Percentiles rank a stretch among this genome's conserved stretches.
Evolutionary conservation across 2,888 invertebrate genomes (phyloP).

Genomic region (Melipona beecheii): DNA sequence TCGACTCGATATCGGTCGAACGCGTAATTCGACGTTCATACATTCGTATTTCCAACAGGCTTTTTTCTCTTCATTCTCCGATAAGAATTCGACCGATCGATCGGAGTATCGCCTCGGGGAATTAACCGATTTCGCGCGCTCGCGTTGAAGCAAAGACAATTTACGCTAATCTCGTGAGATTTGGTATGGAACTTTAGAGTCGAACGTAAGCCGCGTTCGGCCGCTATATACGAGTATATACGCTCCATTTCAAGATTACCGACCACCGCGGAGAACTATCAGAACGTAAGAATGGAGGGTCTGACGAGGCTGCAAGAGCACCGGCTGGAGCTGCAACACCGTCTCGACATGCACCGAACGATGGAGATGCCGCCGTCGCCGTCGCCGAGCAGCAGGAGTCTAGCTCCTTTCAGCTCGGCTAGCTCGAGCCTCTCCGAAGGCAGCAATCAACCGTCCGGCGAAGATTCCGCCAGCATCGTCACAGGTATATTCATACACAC

Average conservation of each 20-base stretch:
- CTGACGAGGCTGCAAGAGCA: conserved; percentile 83
- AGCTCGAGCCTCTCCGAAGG: conserved; percentile 94
- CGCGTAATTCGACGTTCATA: neutral
- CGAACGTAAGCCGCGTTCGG: conserved; percentile 35
- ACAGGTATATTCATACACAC: conserved; percentile 88
- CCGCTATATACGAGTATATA: conserved; percentile 59
- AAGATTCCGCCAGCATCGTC: conserved; percentile 91
- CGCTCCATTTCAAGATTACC: conserved; percentile 81
- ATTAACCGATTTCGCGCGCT: conserved; percentile 22
- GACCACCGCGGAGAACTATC: conserved; percentile 81
- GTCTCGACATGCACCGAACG: conserved; percentile 83
- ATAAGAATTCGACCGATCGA: neutral
- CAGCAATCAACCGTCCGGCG: conserved; percentile 84
- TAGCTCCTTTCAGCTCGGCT: conserved; percentile 94
- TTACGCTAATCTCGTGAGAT: conserved; percentile 77
- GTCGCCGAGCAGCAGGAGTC: conserved; percentile 92
- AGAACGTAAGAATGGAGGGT: conserved; percentile 83
- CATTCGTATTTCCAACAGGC: neutral
- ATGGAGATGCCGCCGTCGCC: conserved; percentile 90
- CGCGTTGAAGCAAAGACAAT: conserved; percentile 78
- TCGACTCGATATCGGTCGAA: neutral
- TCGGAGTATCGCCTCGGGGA: neutral
- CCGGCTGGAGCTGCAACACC: conserved; percentile 82
- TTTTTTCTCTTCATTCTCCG: neutral
- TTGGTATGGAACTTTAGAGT: conserved; percentile 36